Conservation (phyloP, 2,888 invertebrate species). For the Ophioninae sp. region DNA sequence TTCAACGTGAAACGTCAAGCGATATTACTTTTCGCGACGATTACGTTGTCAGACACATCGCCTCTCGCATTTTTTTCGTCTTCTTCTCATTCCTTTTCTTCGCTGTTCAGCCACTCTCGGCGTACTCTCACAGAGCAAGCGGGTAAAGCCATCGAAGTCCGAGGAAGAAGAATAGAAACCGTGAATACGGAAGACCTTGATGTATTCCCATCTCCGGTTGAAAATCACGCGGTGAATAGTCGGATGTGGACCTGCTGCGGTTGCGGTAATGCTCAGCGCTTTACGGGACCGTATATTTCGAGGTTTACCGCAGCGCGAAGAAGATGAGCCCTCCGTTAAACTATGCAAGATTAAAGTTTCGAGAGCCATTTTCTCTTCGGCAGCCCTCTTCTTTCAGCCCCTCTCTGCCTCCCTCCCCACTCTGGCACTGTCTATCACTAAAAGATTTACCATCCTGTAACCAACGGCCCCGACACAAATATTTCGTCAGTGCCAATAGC, state of each 20-base stretch:
- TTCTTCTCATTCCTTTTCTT: neutral
- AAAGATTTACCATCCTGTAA: constrained; percentile 45
- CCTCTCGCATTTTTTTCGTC: neutral
- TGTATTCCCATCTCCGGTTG: constrained; percentile 27
- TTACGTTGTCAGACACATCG: constrained; percentile 44
- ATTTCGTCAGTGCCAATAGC: constrained; percentile 47
- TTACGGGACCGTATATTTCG: constrained; percentile 41
- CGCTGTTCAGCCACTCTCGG: neutral
- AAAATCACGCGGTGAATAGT: constrained; percentile 10
- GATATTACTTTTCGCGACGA: constrained; percentile 37
- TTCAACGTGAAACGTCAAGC: constrained; percentile 25
- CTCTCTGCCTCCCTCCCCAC: neutral
- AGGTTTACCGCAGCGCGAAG: constrained; percentile 40
- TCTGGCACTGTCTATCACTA: neutral
- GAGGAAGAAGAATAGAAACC: neutral
- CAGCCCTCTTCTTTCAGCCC: neutral
- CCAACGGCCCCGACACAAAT: constrained; percentile 44
- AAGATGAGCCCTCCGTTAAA: constrained; percentile 5
- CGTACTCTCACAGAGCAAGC: neutral
- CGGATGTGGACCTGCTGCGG: constrained; percentile 27
- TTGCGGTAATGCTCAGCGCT: constrained; percentile 27
- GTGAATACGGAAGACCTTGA: constrained; percentile 15
- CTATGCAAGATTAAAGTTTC: constrained; percentile 27
- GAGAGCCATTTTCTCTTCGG: neutral
- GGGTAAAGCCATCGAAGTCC: neutral